Percentiles rank a stretch among this genome's conserved stretches.
Evolutionary conservation across 1,140 invertebrate species (phyloP).

Genomic region (Eueides isabella): DNA sequence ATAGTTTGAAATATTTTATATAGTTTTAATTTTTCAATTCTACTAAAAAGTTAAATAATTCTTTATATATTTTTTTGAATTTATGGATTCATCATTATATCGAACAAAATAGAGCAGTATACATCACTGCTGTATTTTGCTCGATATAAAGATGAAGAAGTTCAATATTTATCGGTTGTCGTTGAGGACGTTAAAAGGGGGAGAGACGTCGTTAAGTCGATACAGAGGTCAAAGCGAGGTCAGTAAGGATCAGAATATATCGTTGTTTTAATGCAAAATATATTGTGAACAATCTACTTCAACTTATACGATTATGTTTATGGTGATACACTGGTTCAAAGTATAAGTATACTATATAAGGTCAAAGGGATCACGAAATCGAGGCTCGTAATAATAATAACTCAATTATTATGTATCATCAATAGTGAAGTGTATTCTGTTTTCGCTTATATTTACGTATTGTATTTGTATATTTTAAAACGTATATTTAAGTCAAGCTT

Average conservation of each 20-base stretch:
- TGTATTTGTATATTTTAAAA: too few species aligned
- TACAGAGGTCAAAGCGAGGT: conserved; percentile 40
- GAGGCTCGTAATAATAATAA: background rate
- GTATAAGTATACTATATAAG: background rate
- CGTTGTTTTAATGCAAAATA: conserved; percentile 26
- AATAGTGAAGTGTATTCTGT: background rate
- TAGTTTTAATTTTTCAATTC: too few species aligned
- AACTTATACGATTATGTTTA: background rate
- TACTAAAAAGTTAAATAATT: too few species aligned
- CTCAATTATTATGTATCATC: background rate
- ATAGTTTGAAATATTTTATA: too few species aligned
- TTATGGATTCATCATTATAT: too few species aligned
- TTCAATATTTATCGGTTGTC: conserved; percentile 52
- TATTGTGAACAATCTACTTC: conserved; percentile 24
- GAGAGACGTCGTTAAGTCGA: conserved; percentile 43
- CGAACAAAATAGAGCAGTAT: too few species aligned
- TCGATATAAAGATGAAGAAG: conserved; percentile 47
- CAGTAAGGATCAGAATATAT: conserved; percentile 43
- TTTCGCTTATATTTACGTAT: background rate
- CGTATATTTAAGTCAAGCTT: too few species aligned
- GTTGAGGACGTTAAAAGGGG: conserved; percentile 42
- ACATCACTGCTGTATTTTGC: too few species aligned
- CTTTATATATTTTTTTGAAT: too few species aligned
- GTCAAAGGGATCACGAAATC: background rate
- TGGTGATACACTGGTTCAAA: background rate